These are phyloP conservation scores for Melanerpes formicivorus DNA, from an alignment of 2,113 vertebrate genomes.

Conservation along the genomic window DNA sequence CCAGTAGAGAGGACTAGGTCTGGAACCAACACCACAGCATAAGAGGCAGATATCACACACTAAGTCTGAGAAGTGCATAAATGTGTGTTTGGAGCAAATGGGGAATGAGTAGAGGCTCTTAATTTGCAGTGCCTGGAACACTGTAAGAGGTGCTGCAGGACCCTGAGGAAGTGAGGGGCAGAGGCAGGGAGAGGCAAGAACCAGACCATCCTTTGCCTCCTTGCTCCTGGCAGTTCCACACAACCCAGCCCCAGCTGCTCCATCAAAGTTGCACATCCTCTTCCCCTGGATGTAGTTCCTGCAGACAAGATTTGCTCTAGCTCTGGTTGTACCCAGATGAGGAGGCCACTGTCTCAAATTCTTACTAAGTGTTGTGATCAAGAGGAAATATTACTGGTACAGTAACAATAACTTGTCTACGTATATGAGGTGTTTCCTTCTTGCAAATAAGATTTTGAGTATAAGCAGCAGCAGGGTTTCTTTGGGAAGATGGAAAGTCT, in stretches of 20 bases:
- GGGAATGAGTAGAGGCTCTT: background rate
- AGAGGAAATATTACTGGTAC: background rate
- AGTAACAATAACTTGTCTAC: background rate
- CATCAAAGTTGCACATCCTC: fast-evolving
- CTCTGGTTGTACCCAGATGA: background rate
- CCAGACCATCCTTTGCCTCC: fast-evolving
- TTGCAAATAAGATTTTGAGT: background rate
- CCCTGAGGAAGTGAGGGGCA: background rate
- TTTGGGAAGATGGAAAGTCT: background rate
- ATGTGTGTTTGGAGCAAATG: background rate
- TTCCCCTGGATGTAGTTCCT: fast-evolving
- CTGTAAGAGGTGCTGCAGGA: background rate
- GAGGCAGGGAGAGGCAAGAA: background rate
- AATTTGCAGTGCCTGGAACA: background rate
- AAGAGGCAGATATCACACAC: background rate
- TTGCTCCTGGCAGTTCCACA: background rate
- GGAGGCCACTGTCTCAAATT: background rate
- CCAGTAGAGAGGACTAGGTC: fast-evolving
- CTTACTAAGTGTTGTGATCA: fast-evolving
- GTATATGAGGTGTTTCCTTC: background rate
- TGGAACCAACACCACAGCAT: fast-evolving
- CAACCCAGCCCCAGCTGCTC: too few species aligned
- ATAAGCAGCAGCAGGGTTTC: background rate
- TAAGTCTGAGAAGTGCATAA: background rate
- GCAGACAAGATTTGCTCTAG: background rate